Base-by-base conservation (phyloP, 2,888 invertebrate species). In the Drosophila quasianomalipes region DNA sequence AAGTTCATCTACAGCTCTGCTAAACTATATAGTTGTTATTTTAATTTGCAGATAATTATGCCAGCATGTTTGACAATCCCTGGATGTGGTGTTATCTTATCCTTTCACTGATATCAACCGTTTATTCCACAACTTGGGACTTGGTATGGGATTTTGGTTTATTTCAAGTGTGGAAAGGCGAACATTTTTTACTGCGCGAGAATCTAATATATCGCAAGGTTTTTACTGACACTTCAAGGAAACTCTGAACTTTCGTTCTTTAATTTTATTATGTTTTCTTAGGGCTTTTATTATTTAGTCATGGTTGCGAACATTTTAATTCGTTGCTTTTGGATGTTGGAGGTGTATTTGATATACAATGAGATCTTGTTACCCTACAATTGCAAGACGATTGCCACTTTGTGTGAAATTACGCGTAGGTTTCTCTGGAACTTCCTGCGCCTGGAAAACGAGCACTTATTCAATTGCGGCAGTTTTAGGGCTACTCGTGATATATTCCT, bases 361-460 rank as follows among this genome's bases (percentile, higher is more conserved):
- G 94, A 95, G 2, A 94, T 95, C 63, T 94, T 97, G 30, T 94
- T 95, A 74, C 94, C 94, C 0, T 97, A 97, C 90, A 94, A 97
- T 2, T 96, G 97, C 96, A 95, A 96, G 14, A 96, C 97, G 0
- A 94, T 98, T 73, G 92, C 96, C 33, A 96, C 97, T 41, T 96
- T 97, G 0, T 93, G 97, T 0, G 98, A 98, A 94, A 97, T 98
- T 0, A 96, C 97, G 91, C 72, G 97, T 91, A 95, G 99, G 66
- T 99, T 99, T 94, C 96, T 99, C 44, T 99, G 99, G 99, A 99
- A 99, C 94, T 99, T 98, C 94, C 98, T 99, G 94, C 98, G 99
- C 0, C 93, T 99, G 89, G 99, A 99, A 94, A 99, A 99, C 94
- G 99, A 99, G 92, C 99, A 99, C 93, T 94, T 99, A 51, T 99